Evolutionary conservation across 2,888 invertebrate species (phyloP).

Genomic region (Barypeithes pellucidus): DNA sequence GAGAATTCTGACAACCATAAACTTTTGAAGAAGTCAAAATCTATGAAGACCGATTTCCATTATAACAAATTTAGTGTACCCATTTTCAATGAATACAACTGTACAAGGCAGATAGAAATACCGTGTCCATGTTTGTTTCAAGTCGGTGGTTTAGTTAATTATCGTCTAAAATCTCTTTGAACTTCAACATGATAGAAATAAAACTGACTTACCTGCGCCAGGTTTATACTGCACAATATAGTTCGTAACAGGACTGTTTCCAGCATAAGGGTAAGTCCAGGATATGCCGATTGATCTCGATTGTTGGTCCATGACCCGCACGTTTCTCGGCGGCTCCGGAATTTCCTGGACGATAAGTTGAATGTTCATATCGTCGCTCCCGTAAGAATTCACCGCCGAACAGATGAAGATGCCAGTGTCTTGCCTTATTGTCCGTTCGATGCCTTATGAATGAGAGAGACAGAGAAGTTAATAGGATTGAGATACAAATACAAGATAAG

Average conservation of each 20-base stretch:
- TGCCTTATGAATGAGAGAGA: conserved; percentile 68
- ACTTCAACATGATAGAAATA: too few species aligned
- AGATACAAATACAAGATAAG: too few species aligned
- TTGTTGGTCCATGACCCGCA: conserved; percentile 88
- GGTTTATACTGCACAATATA: conserved; percentile 93
- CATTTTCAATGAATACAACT: too few species aligned
- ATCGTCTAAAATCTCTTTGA: too few species aligned
- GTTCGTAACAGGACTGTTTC: conserved; percentile 90
- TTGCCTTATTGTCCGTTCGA: conserved; percentile 87
- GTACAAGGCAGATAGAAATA: too few species aligned
- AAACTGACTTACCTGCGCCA: conserved; percentile 77
- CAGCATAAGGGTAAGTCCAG: conserved; percentile 92
- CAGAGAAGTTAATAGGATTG: too few species aligned
- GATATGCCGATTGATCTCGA: conserved; percentile 88
- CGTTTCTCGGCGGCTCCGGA: conserved; percentile 91
- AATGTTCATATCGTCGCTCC: conserved; percentile 92
- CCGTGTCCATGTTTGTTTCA: too few species aligned
- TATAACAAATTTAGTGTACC: too few species aligned
- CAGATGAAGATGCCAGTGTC: conserved; percentile 93
- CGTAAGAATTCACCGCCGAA: conserved; percentile 90
- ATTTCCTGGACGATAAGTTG: conserved; percentile 93
- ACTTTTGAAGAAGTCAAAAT: too few species aligned
- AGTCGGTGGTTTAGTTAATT: too few species aligned
- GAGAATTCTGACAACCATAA: too few species aligned
- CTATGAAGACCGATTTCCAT: too few species aligned